These are phyloP conservation scores for Amiota minor DNA, from an alignment of 2,888 invertebrate genomes.

Conservation along the genomic window DNA sequence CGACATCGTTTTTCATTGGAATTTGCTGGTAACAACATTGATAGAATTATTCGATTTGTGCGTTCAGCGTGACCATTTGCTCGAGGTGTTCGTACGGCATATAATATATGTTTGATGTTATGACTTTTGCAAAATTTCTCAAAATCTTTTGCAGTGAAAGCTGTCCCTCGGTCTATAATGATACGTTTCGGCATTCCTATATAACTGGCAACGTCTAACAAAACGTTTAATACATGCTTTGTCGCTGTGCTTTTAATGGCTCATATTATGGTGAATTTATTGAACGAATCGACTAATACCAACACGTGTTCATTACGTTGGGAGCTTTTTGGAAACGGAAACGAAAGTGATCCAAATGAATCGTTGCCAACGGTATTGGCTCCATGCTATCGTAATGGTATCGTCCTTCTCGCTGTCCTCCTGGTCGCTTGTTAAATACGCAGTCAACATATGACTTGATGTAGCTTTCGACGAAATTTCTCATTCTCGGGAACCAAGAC, in stretches of 20 bases:
- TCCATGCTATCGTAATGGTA: no score
- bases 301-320: slow-evolving; percentile 22
- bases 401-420: no score
- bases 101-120: slow-evolving; percentile 38
- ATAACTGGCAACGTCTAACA: slow-evolving; percentile 24
- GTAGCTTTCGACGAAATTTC: no score
- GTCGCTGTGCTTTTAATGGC: no score
- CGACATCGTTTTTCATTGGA: slow-evolving; percentile 21
- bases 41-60: slow-evolving; percentile 30
- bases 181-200: slow-evolving; percentile 33
- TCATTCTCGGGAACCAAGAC: no score
- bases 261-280: no score
- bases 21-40: slow-evolving; percentile 25
- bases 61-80: slow-evolving; percentile 39
- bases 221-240: slow-evolving; percentile 18
- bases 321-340: slow-evolving; percentile 16
- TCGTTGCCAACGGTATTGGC: slow-evolving; percentile 29
- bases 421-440: no score
- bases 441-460: no score
- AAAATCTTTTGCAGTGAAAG: slow-evolving; percentile 38
- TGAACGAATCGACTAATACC: slow-evolving; percentile 18
- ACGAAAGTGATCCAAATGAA: slow-evolving; percentile 34
- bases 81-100: slow-evolving; percentile 46
- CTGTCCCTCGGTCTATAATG: slow-evolving; percentile 21
- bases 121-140: slow-evolving; percentile 22